A percentile compares a stretch with the other conserved stretches of the same genome.
These are phyloP conservation scores for Sebastes trivittatus DNA, from an alignment of 2,797 vertebrate genomes.

Conservation along the genomic window DNA sequence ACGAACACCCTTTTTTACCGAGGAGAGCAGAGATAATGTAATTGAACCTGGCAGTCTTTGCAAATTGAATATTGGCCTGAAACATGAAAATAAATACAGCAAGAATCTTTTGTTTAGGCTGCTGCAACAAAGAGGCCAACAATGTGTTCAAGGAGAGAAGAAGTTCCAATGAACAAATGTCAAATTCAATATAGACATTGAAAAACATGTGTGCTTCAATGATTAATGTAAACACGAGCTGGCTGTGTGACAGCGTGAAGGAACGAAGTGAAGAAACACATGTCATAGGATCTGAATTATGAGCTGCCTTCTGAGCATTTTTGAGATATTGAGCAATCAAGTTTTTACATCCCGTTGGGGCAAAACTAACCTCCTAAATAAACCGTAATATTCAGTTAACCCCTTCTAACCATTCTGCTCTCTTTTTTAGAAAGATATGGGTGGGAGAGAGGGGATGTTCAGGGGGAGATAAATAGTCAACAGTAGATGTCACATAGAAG, in stretches of 20 bases:
- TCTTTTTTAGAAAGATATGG: no score
- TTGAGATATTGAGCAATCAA: constrained; percentile 17
- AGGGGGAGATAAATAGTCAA: no score
- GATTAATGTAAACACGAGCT: constrained; percentile 7
- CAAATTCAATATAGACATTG: constrained; percentile 54
- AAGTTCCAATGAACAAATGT: constrained; percentile 28
- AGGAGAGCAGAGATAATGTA: constrained; percentile 33
- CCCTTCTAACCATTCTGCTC: no score
- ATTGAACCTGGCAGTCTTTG: constrained; percentile 52
- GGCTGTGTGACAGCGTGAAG: constrained; percentile 11
- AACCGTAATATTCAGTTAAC: constrained; percentile 17
- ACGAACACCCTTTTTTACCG: background rate
- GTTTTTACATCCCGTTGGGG: background rate
- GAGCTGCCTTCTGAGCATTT: constrained; percentile 19
- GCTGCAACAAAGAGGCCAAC: constrained; percentile 40
- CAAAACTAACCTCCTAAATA: constrained; percentile 10
- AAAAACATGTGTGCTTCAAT: constrained; percentile 22
- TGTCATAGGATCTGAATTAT: constrained; percentile 12
- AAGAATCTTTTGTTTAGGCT: constrained; percentile 49
- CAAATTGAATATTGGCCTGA: constrained; percentile 42
- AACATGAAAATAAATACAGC: constrained; percentile 58
- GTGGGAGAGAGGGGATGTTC: no score
- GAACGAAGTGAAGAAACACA: background rate
- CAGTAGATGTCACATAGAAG: no score
- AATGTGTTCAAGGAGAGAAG: constrained; percentile 53